Evolutionary conservation across 2,888 invertebrate genomes (phyloP).

Genomic region (Agrenia bidenticulata): DNA sequence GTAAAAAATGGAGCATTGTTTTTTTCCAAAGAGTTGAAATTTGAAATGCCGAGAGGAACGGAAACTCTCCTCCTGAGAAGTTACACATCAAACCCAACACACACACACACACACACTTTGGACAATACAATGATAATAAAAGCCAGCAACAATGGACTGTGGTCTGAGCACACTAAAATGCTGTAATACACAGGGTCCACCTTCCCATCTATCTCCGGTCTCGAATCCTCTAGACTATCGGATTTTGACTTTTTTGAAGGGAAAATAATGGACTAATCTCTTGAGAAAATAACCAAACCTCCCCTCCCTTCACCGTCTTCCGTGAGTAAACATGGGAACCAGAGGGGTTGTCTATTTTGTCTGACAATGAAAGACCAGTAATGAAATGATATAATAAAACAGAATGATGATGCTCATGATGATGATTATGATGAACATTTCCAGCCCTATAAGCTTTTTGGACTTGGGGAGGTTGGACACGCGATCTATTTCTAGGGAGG

Average conservation of each 20-base stretch:
- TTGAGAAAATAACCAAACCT: conserved; percentile 1
- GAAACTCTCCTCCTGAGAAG: conserved; percentile 15
- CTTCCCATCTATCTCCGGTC: conserved; percentile 4
- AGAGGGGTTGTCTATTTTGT: neutral
- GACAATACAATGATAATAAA: conserved; percentile 16
- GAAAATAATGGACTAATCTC: conserved; percentile 17
- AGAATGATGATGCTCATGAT: too few species aligned
- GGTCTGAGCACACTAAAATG: too few species aligned
- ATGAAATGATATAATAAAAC: too few species aligned
- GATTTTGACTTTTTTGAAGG: conserved; percentile 12
- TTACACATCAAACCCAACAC: neutral
- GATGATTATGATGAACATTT: too few species aligned
- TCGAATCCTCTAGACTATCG: neutral
- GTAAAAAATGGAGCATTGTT: too few species aligned
- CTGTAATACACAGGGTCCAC: neutral
- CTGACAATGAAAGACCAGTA: too few species aligned
- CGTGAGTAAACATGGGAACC: conserved; percentile 1
- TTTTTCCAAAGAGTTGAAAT: too few species aligned
- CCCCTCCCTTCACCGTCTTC: conserved; percentile 1
- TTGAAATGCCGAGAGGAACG: neutral
- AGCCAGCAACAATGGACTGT: conserved; percentile 1
- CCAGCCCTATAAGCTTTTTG: too few species aligned
- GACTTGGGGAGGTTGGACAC: too few species aligned
- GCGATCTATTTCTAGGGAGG: too few species aligned
- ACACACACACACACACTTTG: neutral